Conservation (phyloP, 2,113 vertebrate species). For the Zeus faber region DNA sequence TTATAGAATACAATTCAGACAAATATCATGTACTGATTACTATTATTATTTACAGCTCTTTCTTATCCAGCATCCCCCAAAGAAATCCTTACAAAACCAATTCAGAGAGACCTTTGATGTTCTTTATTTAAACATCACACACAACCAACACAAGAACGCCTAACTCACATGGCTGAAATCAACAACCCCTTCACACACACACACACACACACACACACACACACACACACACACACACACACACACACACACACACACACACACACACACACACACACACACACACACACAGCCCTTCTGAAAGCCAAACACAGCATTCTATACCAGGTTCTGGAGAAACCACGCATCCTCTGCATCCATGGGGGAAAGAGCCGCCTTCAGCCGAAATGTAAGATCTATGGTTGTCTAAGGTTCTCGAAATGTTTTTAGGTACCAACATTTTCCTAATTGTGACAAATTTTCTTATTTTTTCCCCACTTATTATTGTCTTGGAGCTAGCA, state of each 20-base stretch:
- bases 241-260: background rate
- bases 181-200: background rate
- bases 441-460: too few relatives aligned
- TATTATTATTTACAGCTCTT: background rate
- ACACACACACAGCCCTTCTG: too few relatives aligned
- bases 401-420: too few relatives aligned
- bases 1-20: background rate
- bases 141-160: background rate
- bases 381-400: too few relatives aligned
- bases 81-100: background rate
- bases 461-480: too few relatives aligned
- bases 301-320: slow-evolving; percentile 7
- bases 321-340: slow-evolving; percentile 76
- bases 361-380: too few relatives aligned
- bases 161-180: too few relatives aligned
- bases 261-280: slow-evolving; percentile 1
- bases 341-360: too few relatives aligned
- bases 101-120: background rate
- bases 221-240: slow-evolving; percentile 1
- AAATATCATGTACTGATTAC: background rate
- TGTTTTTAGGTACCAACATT: too few relatives aligned
- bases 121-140: background rate
- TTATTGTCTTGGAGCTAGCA: too few relatives aligned
- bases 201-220: background rate
- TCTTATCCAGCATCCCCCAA: background rate